Evolutionary conservation across 2,797 vertebrate genomes (phyloP).

Genomic region (Schizopygopsis malacanthus): DNA sequence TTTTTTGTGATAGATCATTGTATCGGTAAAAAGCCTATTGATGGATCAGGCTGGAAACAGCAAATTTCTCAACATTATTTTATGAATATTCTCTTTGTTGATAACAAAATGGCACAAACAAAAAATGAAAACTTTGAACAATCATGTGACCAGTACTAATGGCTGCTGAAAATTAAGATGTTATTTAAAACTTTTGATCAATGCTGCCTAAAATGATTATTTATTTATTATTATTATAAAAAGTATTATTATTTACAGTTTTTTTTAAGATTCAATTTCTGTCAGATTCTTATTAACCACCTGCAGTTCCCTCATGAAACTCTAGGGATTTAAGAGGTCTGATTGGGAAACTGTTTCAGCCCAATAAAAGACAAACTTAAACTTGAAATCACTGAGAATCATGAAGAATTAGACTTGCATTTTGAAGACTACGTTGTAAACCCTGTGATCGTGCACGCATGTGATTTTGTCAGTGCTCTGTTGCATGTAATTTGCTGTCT

Average conservation of each 20-base stretch:
- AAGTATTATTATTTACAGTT: not conserved
- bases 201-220: not conserved
- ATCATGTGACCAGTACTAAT: not conserved
- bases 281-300: not conserved
- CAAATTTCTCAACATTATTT: not conserved
- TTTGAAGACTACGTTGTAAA: not conserved
- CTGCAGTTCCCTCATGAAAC: not conserved
- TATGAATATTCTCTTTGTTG: not conserved
- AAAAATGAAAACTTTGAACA: not conserved
- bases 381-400: not conserved
- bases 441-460: not conserved
- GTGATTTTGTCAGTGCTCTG: slow-evolving; percentile 10
- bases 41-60: not conserved
- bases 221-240: not conserved
- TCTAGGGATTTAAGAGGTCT: not conserved
- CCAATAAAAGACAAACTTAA: not conserved
- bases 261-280: not conserved
- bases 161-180: not conserved
- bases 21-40: not conserved
- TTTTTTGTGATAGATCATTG: not conserved
- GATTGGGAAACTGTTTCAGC: not conserved
- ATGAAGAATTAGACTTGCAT: not conserved
- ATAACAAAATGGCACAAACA: not conserved
- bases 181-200: not conserved
- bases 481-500: slow-evolving; percentile 44